Conservation (phyloP, 2,113 vertebrate species). For the Lamprotornis superbus region DNA sequence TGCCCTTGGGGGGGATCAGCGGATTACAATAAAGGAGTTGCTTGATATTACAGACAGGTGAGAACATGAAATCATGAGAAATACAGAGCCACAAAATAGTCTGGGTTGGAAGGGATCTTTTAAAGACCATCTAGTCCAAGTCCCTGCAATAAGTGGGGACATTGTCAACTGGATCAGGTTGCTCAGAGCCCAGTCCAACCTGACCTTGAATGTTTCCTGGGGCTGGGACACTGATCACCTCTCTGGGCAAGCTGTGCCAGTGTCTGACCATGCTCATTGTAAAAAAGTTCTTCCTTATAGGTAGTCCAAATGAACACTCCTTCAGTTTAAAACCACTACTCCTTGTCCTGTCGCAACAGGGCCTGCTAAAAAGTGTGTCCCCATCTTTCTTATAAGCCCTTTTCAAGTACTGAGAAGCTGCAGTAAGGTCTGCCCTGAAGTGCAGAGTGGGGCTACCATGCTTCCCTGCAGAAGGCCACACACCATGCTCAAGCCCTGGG, state of each 20-base stretch:
- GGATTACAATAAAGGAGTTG: rapidly evolving
- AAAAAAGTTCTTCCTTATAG: background rate
- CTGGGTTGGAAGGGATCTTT: background rate
- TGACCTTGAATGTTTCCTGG: background rate
- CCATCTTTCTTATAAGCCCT: background rate
- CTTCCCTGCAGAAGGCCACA: background rate
- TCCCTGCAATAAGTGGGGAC: background rate
- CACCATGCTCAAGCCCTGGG: rapidly evolving
- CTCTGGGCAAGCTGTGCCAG: background rate
- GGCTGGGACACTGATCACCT: background rate
- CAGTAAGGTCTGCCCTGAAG: background rate
- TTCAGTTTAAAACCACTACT: background rate
- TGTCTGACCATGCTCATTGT: background rate
- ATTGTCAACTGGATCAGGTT: background rate
- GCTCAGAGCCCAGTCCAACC: background rate
- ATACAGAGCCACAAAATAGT: background rate
- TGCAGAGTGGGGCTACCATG: rapidly evolving
- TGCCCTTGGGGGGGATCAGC: background rate
- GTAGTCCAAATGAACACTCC: background rate
- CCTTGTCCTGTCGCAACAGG: background rate
- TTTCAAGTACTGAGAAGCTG: background rate
- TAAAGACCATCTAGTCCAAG: background rate
- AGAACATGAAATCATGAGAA: background rate
- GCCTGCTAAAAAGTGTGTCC: background rate
- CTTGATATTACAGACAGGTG: background rate